Base-by-base conservation (phyloP, 1,140 invertebrate genomes). In the Apocrypta bakeri region DNA sequence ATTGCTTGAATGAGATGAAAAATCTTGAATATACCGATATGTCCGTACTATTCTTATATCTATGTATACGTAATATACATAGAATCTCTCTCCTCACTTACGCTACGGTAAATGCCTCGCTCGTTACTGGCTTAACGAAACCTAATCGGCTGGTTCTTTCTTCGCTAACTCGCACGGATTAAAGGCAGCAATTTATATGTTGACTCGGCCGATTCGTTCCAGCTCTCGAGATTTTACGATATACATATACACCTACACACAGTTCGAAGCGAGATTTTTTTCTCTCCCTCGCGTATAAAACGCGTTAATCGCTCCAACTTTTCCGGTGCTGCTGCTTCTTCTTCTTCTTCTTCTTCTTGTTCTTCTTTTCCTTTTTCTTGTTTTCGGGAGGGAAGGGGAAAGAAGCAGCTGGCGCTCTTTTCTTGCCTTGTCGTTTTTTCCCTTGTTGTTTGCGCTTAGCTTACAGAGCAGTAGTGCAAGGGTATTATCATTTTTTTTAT, bases 111-210 rank as follows among this genome's bases (percentile, higher is more conserved):
- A 66, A 66, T 66, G 64, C 64, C 48, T 56, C 72, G 37, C 42
- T 68, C 71, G 63, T 73, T 81, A 74, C 33, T 69, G 61, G 79
- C 72, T 81, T 74, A 81, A 81, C 79, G 71, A 81, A 81, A 81
- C 79, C 73, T 81, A 81, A 81, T 75, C 71, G 72, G n/a, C 71
- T 68, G 37, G 79, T 17, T 75, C 71, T 82, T 76, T 82, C 73
- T 76, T 76, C 73, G 80, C 72, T 81, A 75, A 81, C 72, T 75
- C 61, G 37, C 12, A 33, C 31, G 80, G 72, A 82, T 82, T 82
- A 82, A 76, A 81, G 71, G 80, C 73, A 9, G 73, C 73, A 76
- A 76, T 76, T 82, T 76, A 69, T 82, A 68, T 37, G 42, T 81
- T 73, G 77, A 79, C 77, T 79, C 64, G 63, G 31, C 24, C 77